Base-by-base conservation (phyloP, 1,140 invertebrate species). In the Muscidifurax raptorellus region DNA sequence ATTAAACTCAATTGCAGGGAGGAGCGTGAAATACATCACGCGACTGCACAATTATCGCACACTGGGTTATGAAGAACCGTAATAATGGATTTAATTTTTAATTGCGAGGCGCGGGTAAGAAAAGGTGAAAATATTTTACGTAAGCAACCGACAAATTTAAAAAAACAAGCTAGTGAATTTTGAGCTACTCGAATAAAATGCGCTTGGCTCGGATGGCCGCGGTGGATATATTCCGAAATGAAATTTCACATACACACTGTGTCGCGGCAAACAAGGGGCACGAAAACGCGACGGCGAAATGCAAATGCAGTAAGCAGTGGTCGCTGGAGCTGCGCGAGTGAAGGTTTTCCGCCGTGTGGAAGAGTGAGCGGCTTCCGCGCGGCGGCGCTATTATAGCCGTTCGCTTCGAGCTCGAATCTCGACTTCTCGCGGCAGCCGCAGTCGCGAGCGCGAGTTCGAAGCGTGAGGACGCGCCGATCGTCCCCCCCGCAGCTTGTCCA, bases 381-480 rank as follows among this genome's bases (percentile, higher is more conserved):
- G 18, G 79, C 6, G 86, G 88, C 87, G 89, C 84, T 77, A 30
- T 3, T 32, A 25, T 77, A 67, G 66, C 64, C 25, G 75, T 18
- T 59, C 83, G 13, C 25, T 27, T 13, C 30, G 72, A 84, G 10
- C 36, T 10, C 36, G 36, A 40, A 10, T 9, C 25, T 25, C n/a
- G 27, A 32, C 27, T 36, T 28, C 32, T 36, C 32, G 30, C 44
- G 74, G 2, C 27, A 69, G 59, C 72, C n/a, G n/a, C 87, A 90
- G 90, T 90, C 88, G 87, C 86, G 87, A 88, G 85, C 87, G 89
- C 86, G 88, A 89, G 89, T 89, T 83, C 85, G 82, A 64, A 30
- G 86, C 30, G 77, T 25, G 80, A 80, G 69, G 87, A 85, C 69
- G 88, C 66, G 69, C 12, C 22, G 32, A 13, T 80, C 64, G 64